Conservation (phyloP, 2,888 invertebrate species). For the Beris chalybata region DNA sequence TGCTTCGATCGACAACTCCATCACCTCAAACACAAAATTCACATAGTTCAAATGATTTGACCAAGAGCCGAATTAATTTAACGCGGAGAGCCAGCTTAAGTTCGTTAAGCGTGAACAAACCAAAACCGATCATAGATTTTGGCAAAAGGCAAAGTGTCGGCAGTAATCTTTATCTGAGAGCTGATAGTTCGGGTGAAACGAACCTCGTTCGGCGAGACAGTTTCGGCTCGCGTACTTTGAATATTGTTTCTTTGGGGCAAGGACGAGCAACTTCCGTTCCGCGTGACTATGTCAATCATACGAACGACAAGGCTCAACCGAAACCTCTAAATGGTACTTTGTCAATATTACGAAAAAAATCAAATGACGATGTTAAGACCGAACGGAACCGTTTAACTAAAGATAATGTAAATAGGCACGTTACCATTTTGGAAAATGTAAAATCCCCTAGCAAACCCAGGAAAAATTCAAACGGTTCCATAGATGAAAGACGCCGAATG, state of each 20-base stretch:
- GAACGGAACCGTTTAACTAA: constrained; percentile 25
- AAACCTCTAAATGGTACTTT: constrained; percentile 17
- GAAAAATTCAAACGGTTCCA: constrained; percentile 33
- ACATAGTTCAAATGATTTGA: constrained; percentile 48
- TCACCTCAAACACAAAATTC: constrained; percentile 58
- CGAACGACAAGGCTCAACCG: constrained; percentile 3
- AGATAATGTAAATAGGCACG: constrained; percentile 28
- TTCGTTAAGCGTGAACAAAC: constrained; percentile 5
- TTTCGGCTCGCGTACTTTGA: constrained; percentile 35
- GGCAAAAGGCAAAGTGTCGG: constrained; percentile 35
- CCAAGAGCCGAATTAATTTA: constrained; percentile 15
- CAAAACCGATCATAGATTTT: constrained; percentile 17
- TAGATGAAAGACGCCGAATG: constrained; percentile 36
- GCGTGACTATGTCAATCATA: constrained; percentile 35
- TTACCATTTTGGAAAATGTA: constrained; percentile 30
- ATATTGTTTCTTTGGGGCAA: constrained; percentile 6
- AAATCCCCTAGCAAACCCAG: constrained; percentile 1
- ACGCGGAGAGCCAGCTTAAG: constrained; percentile 18
- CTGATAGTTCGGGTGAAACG: constrained; percentile 39
- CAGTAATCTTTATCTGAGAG: constrained; percentile 39
- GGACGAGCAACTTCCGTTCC: constrained; percentile 31
- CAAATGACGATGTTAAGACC: constrained; percentile 7
- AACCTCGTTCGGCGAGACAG: constrained; percentile 41
- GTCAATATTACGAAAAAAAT: constrained; percentile 26
- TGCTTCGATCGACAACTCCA: constrained; percentile 58